Evolutionary conservation across 2,888 invertebrate species (phyloP), one percentile per base, ranked within the genome.

Genomic region (Cantharis nigra): DNA sequence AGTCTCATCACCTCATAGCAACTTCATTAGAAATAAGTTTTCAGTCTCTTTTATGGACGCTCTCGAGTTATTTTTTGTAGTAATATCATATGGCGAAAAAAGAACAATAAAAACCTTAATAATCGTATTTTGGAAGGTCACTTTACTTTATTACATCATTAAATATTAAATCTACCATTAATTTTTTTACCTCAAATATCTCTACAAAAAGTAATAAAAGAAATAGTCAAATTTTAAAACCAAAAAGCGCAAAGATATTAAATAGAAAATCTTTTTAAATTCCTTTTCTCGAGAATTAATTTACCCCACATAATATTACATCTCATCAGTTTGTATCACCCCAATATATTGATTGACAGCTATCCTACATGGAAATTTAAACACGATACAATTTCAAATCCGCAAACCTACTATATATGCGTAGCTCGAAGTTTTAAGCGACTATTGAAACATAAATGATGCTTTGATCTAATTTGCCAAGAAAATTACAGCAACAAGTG

Each of bases 401-500:
- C 76, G 62, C 72, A 71, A 78, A 76, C 78, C 78, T 62, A 63
- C 65, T 63, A 72, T 70, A 73, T 49, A 23, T 23, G 65, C 65
- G 23, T 67, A 23, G 65, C 26, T 67, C 49, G 62, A 70, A 78
- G 16, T 73, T 75, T 63, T 49, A 70, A 71, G 69, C 75, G 69
- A 73, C 78, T 70, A 75, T 80, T 82, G 84, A 83, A 83, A 83
- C 84, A 78, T 80, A 84, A 84, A 85, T 85, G 85, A 84, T 83
- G 83, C 82, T 85, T 85, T 85, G 83, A 85, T 86, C 84, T 86
- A 85, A 86, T 86, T 85, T 86, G 84, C 85, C 82, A 83, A 83
- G 82, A 84, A 86, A 86, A 86, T 86, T 86, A 82, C 83, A 85
- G 86, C 86, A 86, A 86, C 86, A 86, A 86, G 86, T 86, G 86